Percentiles rank a stretch among this genome's conserved stretches.
Evolutionary conservation across 2,797 vertebrate species (phyloP).

Genomic region (Simalia tracyae): DNA sequence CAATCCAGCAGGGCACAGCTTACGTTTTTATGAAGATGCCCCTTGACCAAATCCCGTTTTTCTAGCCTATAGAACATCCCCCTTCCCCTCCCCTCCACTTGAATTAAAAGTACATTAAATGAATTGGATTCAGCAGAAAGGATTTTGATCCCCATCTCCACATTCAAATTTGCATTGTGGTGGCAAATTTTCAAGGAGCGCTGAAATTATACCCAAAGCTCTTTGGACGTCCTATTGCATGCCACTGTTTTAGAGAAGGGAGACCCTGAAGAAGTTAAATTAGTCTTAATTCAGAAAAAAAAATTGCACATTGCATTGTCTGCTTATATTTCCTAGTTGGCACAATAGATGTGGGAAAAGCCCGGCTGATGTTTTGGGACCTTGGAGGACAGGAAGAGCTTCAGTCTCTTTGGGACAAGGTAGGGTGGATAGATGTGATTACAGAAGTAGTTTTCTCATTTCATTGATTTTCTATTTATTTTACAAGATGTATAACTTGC

Average conservation of each 20-base stretch:
- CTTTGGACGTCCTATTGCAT: neutral
- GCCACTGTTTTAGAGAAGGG: neutral
- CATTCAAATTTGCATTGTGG: no score
- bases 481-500: no score
- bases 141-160: no score
- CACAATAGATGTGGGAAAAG: conserved; percentile 93
- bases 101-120: no score
- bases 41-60: no score
- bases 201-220: neutral
- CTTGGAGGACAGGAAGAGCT: conserved; percentile 96
- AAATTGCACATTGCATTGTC: fast-evolving
- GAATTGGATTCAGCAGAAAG: no score
- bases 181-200: no score
- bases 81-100: no score
- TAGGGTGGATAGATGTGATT: conserved; percentile 60
- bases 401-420: conserved; percentile 98
- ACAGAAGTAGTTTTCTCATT: neutral
- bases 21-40: no score
- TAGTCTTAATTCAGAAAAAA: neutral
- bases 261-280: neutral
- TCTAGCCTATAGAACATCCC: no score
- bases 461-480: neutral
- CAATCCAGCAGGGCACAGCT: no score
- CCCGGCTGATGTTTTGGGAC: conserved; percentile 98
- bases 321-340: conserved; percentile 79